Percentiles rank a stretch among this genome's conserved stretches.
Evolutionary conservation across 2,888 invertebrate genomes (phyloP).

Genomic region (Gibbula magus): DNA sequence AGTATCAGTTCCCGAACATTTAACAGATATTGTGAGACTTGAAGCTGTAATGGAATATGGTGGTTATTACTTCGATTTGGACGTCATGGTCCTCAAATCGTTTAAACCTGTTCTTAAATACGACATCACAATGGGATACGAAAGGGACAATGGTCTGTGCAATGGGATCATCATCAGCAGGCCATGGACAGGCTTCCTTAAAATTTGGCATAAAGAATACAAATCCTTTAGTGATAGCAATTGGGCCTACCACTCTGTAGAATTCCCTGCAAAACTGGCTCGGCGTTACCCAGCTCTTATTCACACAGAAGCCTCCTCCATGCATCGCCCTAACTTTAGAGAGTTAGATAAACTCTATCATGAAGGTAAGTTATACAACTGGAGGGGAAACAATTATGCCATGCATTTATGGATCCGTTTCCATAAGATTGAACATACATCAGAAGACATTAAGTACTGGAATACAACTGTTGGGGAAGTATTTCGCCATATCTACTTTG

Average conservation of each 20-base stretch:
- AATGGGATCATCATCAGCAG: neutral
- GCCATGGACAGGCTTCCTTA: slow-evolving; percentile 7
- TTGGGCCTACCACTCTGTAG: neutral
- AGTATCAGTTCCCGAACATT: neutral
- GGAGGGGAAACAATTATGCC: neutral
- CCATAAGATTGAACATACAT: neutral
- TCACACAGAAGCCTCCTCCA: neutral
- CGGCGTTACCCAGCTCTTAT: neutral
- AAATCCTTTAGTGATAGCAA: neutral
- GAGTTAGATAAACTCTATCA: neutral
- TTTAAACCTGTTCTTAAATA: neutral
- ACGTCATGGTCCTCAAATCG: slow-evolving; percentile 4
- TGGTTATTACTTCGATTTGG: slow-evolving; percentile 4
- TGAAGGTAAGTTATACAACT: slow-evolving; percentile 1
- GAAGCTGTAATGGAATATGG: slow-evolving; percentile 17
- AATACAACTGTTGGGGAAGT: neutral
- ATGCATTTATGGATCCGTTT: neutral
- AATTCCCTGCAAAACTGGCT: neutral
- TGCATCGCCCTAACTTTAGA: neutral
- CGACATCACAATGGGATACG: neutral
- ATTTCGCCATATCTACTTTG: slow-evolving; percentile 7
- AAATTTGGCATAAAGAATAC: slow-evolving; percentile 16
- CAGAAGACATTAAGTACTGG: slow-evolving; percentile 1
- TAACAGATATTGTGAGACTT: neutral
- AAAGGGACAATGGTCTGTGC: neutral